Base-by-base conservation (phyloP, 2,888 invertebrate species). In the Philhelius pedissequus region DNA sequence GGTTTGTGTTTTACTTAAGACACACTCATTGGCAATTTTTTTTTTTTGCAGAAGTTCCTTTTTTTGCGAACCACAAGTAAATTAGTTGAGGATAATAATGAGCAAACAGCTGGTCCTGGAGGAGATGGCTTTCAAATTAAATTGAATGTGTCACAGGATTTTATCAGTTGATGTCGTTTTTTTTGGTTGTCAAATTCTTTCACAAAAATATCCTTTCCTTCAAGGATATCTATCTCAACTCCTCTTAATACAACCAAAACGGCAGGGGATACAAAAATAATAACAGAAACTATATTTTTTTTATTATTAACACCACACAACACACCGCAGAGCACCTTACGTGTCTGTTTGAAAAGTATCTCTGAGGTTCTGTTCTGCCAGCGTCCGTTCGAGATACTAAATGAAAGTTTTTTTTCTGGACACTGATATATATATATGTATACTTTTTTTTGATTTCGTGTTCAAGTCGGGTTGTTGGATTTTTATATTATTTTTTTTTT, bases 371-470 rank as follows among this genome's bases (percentile, higher is more conserved):
- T 76, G 80, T 68, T 80, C 84, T 60, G 76, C 56, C 76, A 76
- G 84, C 84, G 80, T 84, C 84, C 84, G 71, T 76, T 84, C 80
- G 84, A 80, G 84, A 80, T 80, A 84, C 84, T 84, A 48, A 84
- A 80, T 48, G 68, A 56, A 13, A 62, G 48, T 79, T 54, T 62
- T 35, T 35, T 66, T 54, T 18, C 18, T 76, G 76, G 77, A 77
- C 60, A 58, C 69, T 81, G 71, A 82, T 78, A 62, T 74, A 71
- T 58, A 27, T 20, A 62, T 58, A 70, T 68, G 40, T 38, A 35
- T 54, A 15, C 50, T 74, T 62, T 30, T 38, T 45, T 54, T 22
- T 43, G 32, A 52, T 45, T 45, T 22, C 38, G 30, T 32, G 20
- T 20, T 64, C 18, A 18, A 43, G 15, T 43, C 40, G 25, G 30